Base-by-base conservation (phyloP, 2,113 vertebrate species). In the Pteropus alecto region DNA sequence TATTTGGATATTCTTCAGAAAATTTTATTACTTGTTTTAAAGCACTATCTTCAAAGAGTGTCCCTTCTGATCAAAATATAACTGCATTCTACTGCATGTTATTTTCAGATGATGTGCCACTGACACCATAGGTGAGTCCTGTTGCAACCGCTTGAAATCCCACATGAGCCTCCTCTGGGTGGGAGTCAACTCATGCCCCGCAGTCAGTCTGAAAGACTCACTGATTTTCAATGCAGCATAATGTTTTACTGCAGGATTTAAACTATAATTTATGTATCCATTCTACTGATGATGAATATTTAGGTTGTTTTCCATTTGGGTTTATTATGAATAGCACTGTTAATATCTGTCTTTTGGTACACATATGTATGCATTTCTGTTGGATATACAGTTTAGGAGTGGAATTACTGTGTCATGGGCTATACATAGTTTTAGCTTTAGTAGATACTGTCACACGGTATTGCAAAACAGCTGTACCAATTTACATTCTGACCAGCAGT, bases 1-100 rank as follows among this genome's bases (percentile, higher is more conserved):
- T 99, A 98, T 99, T 99, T 96, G 99, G 99, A 98, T 99, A 99
- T 98, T 99, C 99, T 99, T 99, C 99, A 21, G 99, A 99, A 99
- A 99, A 99, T 98, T 99, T 99, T 99, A 99, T 99, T 98, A 99
- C 99, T 98, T 99, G 98, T 98, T 99, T 99, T 99, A 99, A 99
- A 70, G 99, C 99, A 99, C 99, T 99, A 51, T 51, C 48, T 51
- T 14, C 13, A 14, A 51, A 51, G 13, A 4, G 48, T 51, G 48
- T 51, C 48, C 48, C 48, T 51, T 51, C 48, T 51, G 48, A 13
- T 51, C 48, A 51, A 51, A 51, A 51, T 51, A 51, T 51, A 51
- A 51, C 48, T 51, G 48, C 48, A 51, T 14, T 51, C 48, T 51
- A 51, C 48, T 51, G 3, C 48, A 51, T 51, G 48, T 51, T 51